Base-by-base conservation (phyloP, 2,797 vertebrate species). In the Novumbra hubbsi region DNA sequence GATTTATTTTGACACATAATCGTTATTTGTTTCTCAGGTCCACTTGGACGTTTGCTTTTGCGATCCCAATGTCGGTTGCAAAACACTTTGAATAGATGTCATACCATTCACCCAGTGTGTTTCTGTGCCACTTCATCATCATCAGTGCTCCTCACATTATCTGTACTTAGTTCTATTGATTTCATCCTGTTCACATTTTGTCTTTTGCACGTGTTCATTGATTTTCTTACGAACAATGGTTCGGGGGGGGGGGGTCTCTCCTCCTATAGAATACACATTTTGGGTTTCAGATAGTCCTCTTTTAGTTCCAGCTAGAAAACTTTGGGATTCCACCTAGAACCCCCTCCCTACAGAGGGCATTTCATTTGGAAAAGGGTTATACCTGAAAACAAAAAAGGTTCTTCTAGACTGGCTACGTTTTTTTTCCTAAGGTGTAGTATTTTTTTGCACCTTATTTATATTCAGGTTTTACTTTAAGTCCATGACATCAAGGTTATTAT, bases 1-100 rank as follows among this genome's bases (percentile, higher is more conserved):
- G 9, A 6, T 60, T 24, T 24, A 12, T 73, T 48, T 27, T 45
- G 4, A 74, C 21, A 57, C 38, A 8, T 5, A 8, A 52, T 71
- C 41, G 68, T 38, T 72, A 34, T 67, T 71, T 64, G 34, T 49
- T 72, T 68, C 1, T 55, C 34, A 12, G 62, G 27, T 60, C 30
- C 34, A 3, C 28, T 45, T 78, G 28, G 72, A 32, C 90, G 19
- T 55, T 7, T 19, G 8, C 34, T 38, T 38, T 7, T 38, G 34
- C 9, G 3, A 12, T 60, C 21, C 12, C 55, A 24, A 27, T 60
- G 55, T 60, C 55, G 24, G 9, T n/a, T 57, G 55, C 9, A 21
- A 60, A 27, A 60, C 14, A 24, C 21, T 24, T 24, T 5, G 0
- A 17, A 16, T 1, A 69, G 9, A 21, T 69, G 1, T 60, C 32